A percentile compares a stretch with the other conserved stretches of the same genome.
Conservation (phyloP, 2,797 vertebrate species). For the Pelodytes ibericus region DNA sequence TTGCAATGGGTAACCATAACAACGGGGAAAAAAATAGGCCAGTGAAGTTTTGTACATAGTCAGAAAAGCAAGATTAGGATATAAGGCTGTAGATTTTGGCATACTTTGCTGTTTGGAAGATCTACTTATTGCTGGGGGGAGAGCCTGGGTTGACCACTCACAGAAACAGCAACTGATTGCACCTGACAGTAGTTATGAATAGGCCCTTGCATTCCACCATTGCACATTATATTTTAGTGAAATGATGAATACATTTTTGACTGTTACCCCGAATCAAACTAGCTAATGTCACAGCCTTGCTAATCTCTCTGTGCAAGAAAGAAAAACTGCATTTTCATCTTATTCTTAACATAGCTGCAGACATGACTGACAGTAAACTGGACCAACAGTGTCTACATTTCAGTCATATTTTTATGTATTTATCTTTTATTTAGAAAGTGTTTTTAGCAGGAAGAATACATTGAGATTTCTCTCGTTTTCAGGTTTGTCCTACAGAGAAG, state of each 20-base stretch:
- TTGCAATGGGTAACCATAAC: conserved; percentile 46
- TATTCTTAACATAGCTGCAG: background rate
- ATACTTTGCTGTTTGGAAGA: conserved; percentile 50
- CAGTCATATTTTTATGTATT: too few species aligned
- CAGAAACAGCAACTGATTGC: conserved; percentile 39
- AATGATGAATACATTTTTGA: conserved; percentile 21
- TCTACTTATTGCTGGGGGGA: conserved; percentile 45
- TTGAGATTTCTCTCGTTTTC: background rate
- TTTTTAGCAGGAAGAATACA: background rate
- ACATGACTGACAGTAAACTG: too few species aligned
- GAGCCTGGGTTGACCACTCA: conserved; percentile 37
- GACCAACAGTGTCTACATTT: too few species aligned
- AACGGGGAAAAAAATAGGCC: conserved; percentile 51
- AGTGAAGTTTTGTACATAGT: conserved; percentile 49
- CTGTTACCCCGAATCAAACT: conserved; percentile 41
- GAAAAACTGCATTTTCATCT: background rate
- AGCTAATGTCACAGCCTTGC: conserved; percentile 32
- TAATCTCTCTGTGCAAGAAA: conserved; percentile 7
- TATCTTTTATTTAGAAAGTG: too few species aligned
- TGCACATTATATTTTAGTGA: conserved; percentile 35
- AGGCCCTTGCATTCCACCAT: conserved; percentile 38
- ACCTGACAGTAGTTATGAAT: conserved; percentile 53
- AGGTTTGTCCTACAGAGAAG: background rate
- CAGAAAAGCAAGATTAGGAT: conserved; percentile 45
- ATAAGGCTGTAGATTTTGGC: conserved; percentile 46